Percentiles rank a stretch among this genome's conserved stretches.
phyloP scores from a whole-genome alignment of 1,140 invertebrate genomes.

The Drosophila varians region DNA sequence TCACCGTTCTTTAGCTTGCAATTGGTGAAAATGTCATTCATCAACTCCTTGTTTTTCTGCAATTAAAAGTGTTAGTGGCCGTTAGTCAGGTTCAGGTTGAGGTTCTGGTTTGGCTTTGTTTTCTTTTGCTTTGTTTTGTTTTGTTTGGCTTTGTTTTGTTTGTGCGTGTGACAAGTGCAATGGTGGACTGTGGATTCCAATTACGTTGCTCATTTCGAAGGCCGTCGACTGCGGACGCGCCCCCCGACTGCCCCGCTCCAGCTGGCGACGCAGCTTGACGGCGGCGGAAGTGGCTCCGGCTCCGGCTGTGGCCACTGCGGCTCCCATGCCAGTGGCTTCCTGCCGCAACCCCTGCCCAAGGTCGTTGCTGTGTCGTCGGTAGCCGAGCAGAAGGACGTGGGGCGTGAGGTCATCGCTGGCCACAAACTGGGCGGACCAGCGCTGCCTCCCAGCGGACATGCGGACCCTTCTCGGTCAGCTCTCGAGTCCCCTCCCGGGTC shows the following conservation, averaged over 20 bases:
- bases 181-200: constrained; percentile 44
- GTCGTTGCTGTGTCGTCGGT: constrained; percentile 53
- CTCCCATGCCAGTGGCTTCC: neutral
- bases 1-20: constrained; percentile 88
- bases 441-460: constrained; percentile 40
- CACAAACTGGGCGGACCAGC: constrained; percentile 66
- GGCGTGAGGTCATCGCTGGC: constrained; percentile 44
- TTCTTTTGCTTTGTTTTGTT: no score
- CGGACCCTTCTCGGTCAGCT: constrained; percentile 7
- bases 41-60: constrained; percentile 89
- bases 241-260: constrained; percentile 52
- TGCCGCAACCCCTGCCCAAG: neutral
- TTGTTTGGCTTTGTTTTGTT: neutral
- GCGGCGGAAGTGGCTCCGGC: constrained; percentile 60
- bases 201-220: constrained; percentile 72
- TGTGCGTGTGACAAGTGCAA: constrained; percentile 11
- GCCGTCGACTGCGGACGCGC: constrained; percentile 60
- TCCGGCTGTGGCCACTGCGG: constrained; percentile 23
- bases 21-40: constrained; percentile 87
- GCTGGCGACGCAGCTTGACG: constrained; percentile 52
- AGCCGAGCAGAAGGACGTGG: constrained; percentile 53
- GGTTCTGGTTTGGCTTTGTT: neutral
- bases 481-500: neutral
- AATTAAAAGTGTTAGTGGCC: constrained; percentile 82
- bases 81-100: neutral